Conservation (phyloP, 1,140 invertebrate species). For the Thaumetopoea pityocampa region DNA sequence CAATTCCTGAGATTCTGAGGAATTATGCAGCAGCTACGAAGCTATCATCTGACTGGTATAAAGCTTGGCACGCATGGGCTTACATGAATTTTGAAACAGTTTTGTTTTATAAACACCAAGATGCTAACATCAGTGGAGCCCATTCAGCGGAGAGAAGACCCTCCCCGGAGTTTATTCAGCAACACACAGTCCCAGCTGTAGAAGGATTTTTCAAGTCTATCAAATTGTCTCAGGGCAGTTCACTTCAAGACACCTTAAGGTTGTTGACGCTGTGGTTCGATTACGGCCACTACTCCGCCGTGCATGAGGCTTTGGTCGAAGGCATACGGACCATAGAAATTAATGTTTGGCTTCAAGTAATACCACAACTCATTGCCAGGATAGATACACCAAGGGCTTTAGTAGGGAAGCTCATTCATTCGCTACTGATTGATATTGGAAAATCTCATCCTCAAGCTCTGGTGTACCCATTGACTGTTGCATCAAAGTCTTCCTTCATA, state of each 20-base stretch:
- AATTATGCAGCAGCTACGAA: conserved; percentile 93
- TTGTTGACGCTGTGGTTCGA: conserved; percentile 96
- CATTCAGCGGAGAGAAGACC: conserved; percentile 37
- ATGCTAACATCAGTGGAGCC: conserved; percentile 31
- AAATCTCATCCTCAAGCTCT: conserved; percentile 93
- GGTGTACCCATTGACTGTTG: conserved; percentile 98
- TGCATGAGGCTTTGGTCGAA: conserved; percentile 94
- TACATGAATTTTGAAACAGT: conserved; percentile 99
- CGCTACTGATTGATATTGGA: conserved; percentile 95
- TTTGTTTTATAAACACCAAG: conserved; percentile 89
- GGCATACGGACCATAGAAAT: conserved; percentile 96
- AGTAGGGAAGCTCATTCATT: conserved; percentile 93
- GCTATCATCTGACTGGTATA: conserved; percentile 92
- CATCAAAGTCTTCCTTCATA: conserved; percentile 94
- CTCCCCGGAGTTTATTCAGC: conserved; percentile 78
- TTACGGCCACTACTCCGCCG: conserved; percentile 94
- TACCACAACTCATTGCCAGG: conserved; percentile 98
- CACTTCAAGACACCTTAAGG: conserved; percentile 97
- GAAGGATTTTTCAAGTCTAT: conserved; percentile 98
- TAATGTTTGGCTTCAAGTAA: conserved; percentile 99
- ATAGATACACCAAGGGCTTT: conserved; percentile 94
- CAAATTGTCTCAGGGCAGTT: conserved; percentile 92
- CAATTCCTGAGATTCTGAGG: conserved; percentile 88
- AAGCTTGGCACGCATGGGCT: conserved; percentile 99
- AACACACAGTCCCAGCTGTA: conserved; percentile 95